These are phyloP conservation scores for Moxostoma hubbsi DNA, from an alignment of 2,797 vertebrate genomes.

Conservation along the genomic window DNA sequence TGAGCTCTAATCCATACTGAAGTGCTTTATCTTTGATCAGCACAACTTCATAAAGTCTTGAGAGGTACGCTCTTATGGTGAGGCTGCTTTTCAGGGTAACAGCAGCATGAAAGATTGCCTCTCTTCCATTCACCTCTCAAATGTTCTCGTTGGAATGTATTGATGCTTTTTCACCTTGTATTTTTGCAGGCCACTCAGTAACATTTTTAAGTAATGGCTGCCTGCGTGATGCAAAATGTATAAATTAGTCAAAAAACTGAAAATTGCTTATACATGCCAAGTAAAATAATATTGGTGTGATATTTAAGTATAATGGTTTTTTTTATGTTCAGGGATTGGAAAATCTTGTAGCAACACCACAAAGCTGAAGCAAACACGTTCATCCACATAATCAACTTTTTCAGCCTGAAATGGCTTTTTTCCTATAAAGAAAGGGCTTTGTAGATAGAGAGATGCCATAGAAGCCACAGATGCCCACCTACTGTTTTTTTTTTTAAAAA, in stretches of 20 bases:
- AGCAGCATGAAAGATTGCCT: slow-evolving; percentile 39
- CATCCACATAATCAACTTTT: slow-evolving; percentile 57
- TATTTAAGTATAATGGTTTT: slow-evolving; percentile 75
- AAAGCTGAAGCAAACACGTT: slow-evolving; percentile 44
- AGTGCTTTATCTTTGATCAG: slow-evolving; percentile 77
- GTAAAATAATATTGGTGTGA: slow-evolving; percentile 61
- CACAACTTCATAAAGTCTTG: slow-evolving; percentile 70
- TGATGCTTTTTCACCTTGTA: slow-evolving; percentile 78
- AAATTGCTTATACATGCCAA: no score
- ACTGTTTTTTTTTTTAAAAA: slow-evolving; percentile 2
- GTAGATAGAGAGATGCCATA: no score
- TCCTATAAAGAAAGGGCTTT: no score
- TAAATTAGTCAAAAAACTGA: no score
- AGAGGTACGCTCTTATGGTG: slow-evolving; percentile 60
- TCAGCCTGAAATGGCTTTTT: not conserved
- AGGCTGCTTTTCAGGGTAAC: slow-evolving; percentile 39
- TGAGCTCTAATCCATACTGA: slow-evolving; percentile 73
- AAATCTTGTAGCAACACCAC: slow-evolving; percentile 67
- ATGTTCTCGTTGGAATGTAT: slow-evolving; percentile 76
- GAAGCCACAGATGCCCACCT: not conserved
- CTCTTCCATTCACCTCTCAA: slow-evolving; percentile 51
- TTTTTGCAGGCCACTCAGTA: slow-evolving; percentile 63
- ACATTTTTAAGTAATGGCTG: slow-evolving; percentile 67
- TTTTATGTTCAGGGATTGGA: slow-evolving; percentile 66
- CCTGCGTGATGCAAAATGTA: no score